These are phyloP conservation scores for Tokudaia tokunoshimensis DNA, from an alignment of 2,797 vertebrate species.

Conservation along the genomic window DNA sequence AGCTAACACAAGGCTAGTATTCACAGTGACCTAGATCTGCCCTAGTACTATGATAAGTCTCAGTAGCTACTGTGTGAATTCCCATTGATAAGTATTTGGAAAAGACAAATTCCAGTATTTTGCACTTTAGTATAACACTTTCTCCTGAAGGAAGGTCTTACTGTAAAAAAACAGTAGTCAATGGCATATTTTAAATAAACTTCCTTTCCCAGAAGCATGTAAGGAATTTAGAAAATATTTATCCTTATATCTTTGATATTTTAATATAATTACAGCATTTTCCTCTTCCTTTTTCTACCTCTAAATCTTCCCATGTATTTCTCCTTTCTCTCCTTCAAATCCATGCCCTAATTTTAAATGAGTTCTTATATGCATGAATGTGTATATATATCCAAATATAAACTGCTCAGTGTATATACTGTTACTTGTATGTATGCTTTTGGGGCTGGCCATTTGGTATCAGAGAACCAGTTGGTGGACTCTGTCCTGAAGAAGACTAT, in stretches of 20 bases:
- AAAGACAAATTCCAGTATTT: neutral
- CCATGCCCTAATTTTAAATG: neutral
- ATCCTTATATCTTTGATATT: neutral
- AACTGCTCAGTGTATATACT: neutral
- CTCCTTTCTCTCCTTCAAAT: neutral
- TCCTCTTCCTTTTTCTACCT: neutral
- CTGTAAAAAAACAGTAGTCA: neutral
- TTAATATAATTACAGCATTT: neutral
- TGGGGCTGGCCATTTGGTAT: neutral
- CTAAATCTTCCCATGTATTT: neutral
- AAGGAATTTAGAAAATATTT: neutral
- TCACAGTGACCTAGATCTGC: neutral
- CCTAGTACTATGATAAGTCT: neutral
- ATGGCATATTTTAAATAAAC: neutral
- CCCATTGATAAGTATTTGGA: neutral
- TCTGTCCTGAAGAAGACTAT: neutral
- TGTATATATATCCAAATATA: neutral
- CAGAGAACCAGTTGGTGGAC: neutral
- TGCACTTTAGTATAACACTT: neutral
- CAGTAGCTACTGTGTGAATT: neutral
- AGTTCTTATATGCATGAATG: neutral
- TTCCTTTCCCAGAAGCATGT: neutral
- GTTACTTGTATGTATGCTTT: neutral
- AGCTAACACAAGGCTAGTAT: neutral
- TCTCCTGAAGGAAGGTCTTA: neutral